phyloP scores from a whole-genome alignment of 2,113 vertebrate species.

The Melanostigma gelatinosum region DNA sequence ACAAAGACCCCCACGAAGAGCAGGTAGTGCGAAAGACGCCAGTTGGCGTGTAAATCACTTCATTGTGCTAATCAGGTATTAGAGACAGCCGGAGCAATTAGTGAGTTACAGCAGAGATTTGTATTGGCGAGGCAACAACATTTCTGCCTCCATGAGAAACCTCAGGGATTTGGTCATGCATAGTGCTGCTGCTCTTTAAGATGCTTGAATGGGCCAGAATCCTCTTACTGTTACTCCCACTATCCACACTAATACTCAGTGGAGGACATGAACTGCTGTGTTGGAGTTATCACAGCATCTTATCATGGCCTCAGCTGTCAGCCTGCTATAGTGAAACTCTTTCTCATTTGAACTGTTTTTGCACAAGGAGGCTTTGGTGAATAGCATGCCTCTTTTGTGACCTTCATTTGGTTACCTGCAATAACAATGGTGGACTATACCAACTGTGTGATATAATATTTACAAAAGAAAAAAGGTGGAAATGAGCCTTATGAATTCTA shows the following conservation, averaged over 20 bases:
- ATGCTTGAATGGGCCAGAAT: constrained; percentile 53
- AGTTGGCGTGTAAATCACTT: constrained; percentile 51
- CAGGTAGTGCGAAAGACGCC: constrained; percentile 16
- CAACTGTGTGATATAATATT: too few species aligned
- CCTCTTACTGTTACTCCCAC: constrained; percentile 48
- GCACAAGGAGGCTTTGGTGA: background rate
- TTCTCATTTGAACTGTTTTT: constrained; percentile 7
- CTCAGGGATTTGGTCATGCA: constrained; percentile 43
- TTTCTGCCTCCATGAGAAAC: constrained; percentile 36
- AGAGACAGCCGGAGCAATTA: constrained; percentile 48
- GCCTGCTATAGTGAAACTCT: background rate
- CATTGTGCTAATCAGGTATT: constrained; percentile 60
- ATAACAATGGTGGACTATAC: background rate
- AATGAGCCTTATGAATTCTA: background rate
- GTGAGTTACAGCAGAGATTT: constrained; percentile 52
- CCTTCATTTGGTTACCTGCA: background rate
- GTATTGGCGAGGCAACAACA: constrained; percentile 9
- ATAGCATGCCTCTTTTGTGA: too few species aligned
- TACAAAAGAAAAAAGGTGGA: background rate
- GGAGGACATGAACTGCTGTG: background rate
- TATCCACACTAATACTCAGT: constrained; percentile 20
- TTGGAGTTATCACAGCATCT: background rate
- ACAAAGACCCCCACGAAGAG: constrained; percentile 7
- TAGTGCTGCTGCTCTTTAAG: constrained; percentile 19
- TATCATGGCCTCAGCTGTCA: constrained; percentile 2